Conservation (phyloP, 2,113 vertebrate species). For the Rhynchomys soricoides region DNA sequence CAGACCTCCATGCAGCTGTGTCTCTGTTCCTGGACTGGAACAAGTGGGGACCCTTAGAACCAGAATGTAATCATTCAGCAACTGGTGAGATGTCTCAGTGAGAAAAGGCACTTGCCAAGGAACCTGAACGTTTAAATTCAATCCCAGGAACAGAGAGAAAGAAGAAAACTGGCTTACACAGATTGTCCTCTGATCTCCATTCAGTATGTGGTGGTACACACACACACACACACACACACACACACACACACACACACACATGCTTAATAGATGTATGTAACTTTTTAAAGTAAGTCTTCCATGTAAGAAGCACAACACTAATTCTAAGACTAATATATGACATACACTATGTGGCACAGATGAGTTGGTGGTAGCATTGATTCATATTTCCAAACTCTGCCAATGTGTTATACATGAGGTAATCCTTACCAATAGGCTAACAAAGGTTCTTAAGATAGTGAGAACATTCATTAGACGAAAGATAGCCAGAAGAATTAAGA, state of each 20-base stretch:
- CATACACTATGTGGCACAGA: neutral
- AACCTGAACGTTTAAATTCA: neutral
- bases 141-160: neutral
- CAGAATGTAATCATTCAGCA: neutral
- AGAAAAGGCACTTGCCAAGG: neutral
- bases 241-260: neutral
- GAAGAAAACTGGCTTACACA: neutral
- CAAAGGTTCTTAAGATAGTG: neutral
- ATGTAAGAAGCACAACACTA: neutral
- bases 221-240: neutral
- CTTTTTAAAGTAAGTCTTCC: neutral
- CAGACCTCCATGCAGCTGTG: neutral
- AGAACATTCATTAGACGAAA: neutral
- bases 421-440: neutral
- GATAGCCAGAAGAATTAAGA: slow-evolving; percentile 50
- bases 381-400: neutral
- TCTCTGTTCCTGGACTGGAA: neutral
- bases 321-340: neutral
- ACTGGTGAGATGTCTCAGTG: neutral
- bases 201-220: neutral
- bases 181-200: neutral
- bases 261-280: neutral
- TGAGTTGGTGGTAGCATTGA: neutral
- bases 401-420: neutral
- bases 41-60: neutral